Base-by-base conservation (phyloP, 2,888 invertebrate species). In the Conistra vaccinii region DNA sequence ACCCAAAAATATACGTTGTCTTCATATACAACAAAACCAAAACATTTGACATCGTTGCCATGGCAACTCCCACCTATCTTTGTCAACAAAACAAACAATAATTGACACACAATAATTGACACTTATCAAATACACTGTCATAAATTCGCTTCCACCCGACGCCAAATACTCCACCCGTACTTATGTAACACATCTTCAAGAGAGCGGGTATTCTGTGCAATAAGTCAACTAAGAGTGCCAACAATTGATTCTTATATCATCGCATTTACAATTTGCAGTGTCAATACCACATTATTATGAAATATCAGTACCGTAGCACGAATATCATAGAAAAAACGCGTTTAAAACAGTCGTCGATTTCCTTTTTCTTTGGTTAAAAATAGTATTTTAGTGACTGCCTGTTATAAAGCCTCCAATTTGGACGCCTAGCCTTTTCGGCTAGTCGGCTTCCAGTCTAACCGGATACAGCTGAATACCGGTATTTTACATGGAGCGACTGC, bases 241-340 rank as follows among this genome's bases (percentile, higher is more conserved):
- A 80, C 78, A 85, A 87, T 87, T 76, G 78, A 69, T 69, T 85
- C 85, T 86, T 86, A 86, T 87, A 72, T 85, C 83, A 87, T 62
- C 58, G 48, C 1, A 51, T 72, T 82, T 84, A 80, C 66, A 83
- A 84, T 81, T 80, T 74, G 55, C 51, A 80, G 12, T 65, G 67
- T 80, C 67, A 80, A 75, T 39, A 81, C 14, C 63, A 45, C 42
- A 23, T 61, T 74, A 26, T 51, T 63, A 14, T 68, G 57, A 63
- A 76, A 81, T 75, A 42, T 32, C 42, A 3, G 55, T 32, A 53
- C n/a, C 29, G 2, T 32, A 6, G 57, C 42, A 48, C 32, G 32
- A 51, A 73, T 51, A 2, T 53, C 23, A 55, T 53, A 58, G 20
- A 63, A 57, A 72, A 78, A 63, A 26, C 10, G 26, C 45, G 65